Conservation (phyloP, 2,113 vertebrate genomes). For the Passerina amoena region DNA sequence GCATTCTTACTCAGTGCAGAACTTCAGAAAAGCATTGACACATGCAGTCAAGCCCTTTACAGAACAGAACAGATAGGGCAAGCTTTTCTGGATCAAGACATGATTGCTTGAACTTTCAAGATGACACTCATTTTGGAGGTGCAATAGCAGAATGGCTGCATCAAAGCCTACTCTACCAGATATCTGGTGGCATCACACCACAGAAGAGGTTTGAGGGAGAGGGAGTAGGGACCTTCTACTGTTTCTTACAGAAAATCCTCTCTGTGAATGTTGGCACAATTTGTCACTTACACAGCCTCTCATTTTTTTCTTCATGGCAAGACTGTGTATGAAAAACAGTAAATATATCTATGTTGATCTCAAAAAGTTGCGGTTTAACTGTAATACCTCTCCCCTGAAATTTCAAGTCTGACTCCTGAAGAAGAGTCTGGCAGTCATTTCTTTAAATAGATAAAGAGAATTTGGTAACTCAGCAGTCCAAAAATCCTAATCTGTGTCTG, state of each 20-base stretch:
- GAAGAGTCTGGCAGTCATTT: not conserved
- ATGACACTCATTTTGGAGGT: not conserved
- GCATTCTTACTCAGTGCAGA: not conserved
- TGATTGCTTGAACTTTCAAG: not conserved
- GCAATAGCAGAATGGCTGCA: not conserved
- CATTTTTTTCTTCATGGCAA: not conserved
- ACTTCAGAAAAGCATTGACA: not conserved
- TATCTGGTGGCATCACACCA: not conserved
- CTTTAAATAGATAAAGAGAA: not conserved
- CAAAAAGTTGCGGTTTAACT: not conserved
- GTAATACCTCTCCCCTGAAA: not conserved
- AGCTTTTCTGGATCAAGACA: not conserved
- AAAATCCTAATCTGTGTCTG: not conserved
- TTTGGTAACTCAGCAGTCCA: not conserved
- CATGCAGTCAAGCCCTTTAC: not conserved
- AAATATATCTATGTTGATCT: not conserved
- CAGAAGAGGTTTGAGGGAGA: not conserved
- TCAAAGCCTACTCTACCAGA: not conserved
- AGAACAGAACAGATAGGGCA: not conserved
- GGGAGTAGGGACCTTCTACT: not conserved
- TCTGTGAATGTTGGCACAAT: not conserved
- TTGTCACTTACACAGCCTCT: not conserved
- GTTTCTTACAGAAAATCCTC: not conserved
- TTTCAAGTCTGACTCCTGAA: not conserved
- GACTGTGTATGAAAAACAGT: not conserved